A percentile compares a stretch with the other conserved stretches of the same genome.
Evolutionary conservation across 2,113 vertebrate species (phyloP).

Genomic region (Calidris pygmaea): DNA sequence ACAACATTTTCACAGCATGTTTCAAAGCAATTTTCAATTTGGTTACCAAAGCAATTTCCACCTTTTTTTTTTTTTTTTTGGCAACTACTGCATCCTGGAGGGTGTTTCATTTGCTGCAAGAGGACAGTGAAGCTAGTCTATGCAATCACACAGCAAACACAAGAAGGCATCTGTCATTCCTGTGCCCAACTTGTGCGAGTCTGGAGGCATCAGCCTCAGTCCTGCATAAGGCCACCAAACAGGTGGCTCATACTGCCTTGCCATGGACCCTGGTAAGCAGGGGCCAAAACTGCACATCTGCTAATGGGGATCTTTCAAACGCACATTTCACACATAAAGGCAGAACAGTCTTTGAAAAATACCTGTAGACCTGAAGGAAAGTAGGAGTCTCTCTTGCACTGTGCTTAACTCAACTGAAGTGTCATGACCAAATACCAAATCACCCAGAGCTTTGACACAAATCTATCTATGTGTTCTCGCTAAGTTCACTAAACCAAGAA

Average conservation of each 20-base stretch:
- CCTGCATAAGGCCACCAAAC: not conserved
- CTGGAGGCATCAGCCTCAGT: not conserved
- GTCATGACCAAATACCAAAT: not conserved
- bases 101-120: not conserved
- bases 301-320: not conserved
- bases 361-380: not conserved
- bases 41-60: not conserved
- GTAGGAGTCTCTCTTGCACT: not conserved
- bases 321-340: not conserved
- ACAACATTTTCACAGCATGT: not conserved
- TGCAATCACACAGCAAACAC: not conserved
- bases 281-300: not conserved
- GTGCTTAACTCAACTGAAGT: not conserved
- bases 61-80: not conserved
- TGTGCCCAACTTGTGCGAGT: fast-evolving
- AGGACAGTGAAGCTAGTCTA: not conserved
- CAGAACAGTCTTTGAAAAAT: not conserved
- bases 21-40: not conserved
- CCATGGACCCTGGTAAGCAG: not conserved
- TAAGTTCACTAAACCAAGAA: not conserved
- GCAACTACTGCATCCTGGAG: not conserved
- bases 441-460: not conserved
- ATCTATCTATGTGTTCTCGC: not conserved
- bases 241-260: fast-evolving
- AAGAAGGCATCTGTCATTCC: not conserved